These are phyloP conservation scores for Hypotaenidia okinawae DNA, from an alignment of 2,797 vertebrate genomes.

Conservation along the genomic window DNA sequence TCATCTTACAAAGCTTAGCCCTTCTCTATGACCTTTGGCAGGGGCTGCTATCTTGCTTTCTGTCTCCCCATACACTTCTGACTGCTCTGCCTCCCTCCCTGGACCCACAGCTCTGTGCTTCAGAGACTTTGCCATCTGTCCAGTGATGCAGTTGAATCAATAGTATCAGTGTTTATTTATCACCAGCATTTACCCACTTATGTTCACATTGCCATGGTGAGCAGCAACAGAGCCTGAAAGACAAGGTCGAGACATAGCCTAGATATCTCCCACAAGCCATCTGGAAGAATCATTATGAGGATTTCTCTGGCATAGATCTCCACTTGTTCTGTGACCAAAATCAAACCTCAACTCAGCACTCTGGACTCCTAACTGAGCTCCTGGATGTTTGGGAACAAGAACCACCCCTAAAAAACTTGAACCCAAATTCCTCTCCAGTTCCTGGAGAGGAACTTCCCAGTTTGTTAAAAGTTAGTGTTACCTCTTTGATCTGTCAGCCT, in stretches of 20 bases:
- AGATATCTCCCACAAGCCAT: constrained; percentile 19
- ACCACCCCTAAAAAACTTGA: neutral
- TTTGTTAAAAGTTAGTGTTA: neutral
- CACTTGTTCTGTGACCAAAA: neutral
- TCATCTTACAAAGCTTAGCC: neutral
- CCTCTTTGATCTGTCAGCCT: neutral
- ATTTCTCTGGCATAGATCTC: neutral
- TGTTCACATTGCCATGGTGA: neutral
- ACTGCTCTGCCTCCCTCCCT: neutral
- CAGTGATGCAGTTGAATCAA: neutral
- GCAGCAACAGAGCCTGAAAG: constrained; percentile 28
- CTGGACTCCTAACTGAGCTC: neutral
- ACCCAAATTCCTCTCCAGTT: neutral
- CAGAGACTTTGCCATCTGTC: neutral
- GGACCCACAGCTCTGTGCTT: neutral
- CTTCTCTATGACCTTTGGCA: neutral
- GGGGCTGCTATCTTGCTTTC: neutral
- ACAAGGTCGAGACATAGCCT: constrained; percentile 18
- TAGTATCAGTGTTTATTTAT: neutral
- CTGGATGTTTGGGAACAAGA: neutral
- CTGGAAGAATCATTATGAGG: neutral
- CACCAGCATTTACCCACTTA: neutral
- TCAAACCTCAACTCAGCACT: neutral
- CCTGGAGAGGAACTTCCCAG: neutral
- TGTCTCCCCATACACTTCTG: neutral